Evolutionary conservation across 1,140 invertebrate genomes (phyloP).

Genomic region (Thereuonema tuberculata): DNA sequence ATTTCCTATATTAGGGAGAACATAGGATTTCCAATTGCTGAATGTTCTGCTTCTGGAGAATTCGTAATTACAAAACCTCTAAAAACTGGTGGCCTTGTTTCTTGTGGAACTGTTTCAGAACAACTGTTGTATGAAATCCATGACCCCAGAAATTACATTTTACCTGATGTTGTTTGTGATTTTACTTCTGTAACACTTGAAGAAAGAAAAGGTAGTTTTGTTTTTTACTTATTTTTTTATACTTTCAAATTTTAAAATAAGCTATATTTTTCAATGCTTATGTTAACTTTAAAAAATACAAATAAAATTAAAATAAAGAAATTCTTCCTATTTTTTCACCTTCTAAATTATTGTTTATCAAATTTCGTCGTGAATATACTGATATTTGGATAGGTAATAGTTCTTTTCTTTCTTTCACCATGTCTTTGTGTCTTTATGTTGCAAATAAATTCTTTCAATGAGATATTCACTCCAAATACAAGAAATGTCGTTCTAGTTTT

Average conservation of each 20-base stretch:
- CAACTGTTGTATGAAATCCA: constrained; percentile 41
- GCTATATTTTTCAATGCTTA: too few species aligned
- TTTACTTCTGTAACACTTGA: constrained; percentile 34
- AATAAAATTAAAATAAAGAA: constrained; percentile 14
- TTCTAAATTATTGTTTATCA: too few species aligned
- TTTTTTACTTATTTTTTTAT: constrained; percentile 3
- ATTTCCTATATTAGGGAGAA: too few species aligned
- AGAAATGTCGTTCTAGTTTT: too few species aligned
- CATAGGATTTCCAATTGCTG: constrained; percentile 39
- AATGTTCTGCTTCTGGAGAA: constrained; percentile 31
- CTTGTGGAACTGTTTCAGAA: constrained; percentile 34
- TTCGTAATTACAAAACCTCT: constrained; percentile 37
- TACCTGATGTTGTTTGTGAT: constrained; percentile 41
- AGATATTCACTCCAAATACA: too few species aligned
- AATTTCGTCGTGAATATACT: too few species aligned
- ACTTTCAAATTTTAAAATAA: background rate
- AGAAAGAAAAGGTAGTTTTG: constrained; percentile 26
- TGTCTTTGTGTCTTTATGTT: too few species aligned
- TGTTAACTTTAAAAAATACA: too few species aligned
- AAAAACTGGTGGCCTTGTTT: constrained; percentile 37
- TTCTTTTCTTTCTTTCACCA: too few species aligned
- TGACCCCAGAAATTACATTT: constrained; percentile 35
- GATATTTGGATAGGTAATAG: too few species aligned
- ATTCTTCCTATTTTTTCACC: too few species aligned
- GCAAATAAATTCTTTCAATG: too few species aligned